Conservation (phyloP, 1,140 invertebrate genomes). For the Drosophila orosa region DNA sequence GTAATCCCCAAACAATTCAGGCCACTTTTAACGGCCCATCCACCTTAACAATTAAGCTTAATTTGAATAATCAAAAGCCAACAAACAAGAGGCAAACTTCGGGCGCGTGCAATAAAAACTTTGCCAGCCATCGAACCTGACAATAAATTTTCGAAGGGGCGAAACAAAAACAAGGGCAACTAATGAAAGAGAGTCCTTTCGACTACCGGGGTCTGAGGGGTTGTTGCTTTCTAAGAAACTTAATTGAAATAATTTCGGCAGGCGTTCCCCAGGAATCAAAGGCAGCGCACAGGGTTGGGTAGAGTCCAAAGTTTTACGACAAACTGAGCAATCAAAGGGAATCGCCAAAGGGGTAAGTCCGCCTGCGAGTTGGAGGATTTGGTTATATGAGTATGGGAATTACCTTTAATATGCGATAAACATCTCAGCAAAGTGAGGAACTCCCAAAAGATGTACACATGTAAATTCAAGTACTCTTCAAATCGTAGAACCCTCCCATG, state of each 20-base stretch:
- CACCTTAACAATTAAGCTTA: conserved; percentile 79
- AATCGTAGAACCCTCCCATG: neutral
- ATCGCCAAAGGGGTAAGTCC: conserved; percentile 34
- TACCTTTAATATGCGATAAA: conserved; percentile 55
- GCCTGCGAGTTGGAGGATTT: neutral
- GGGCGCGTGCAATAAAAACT: conserved; percentile 74
- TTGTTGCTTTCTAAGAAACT: conserved; percentile 68
- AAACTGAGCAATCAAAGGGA: conserved; percentile 70
- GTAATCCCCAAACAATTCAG: neutral
- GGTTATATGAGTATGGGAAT: conserved; percentile 17
- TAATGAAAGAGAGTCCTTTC: conserved; percentile 63
- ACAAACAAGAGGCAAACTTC: conserved; percentile 60
- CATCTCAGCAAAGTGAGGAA: conserved; percentile 28
- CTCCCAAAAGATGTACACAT: conserved; percentile 15
- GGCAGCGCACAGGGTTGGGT: conserved; percentile 1
- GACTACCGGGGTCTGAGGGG: neutral
- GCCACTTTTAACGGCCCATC: conserved; percentile 22
- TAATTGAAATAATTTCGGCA: conserved; percentile 78
- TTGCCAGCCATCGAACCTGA: conserved; percentile 74
- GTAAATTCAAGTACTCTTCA: conserved; percentile 20
- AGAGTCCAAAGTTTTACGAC: conserved; percentile 57
- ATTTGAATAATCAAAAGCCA: conserved; percentile 82
- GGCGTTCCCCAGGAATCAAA: conserved; percentile 30
- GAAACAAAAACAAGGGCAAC: conserved; percentile 68
- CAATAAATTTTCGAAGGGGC: conserved; percentile 64